Evolutionary conservation across 2,797 vertebrate genomes (phyloP).

Genomic region (Spinus pinus): DNA sequence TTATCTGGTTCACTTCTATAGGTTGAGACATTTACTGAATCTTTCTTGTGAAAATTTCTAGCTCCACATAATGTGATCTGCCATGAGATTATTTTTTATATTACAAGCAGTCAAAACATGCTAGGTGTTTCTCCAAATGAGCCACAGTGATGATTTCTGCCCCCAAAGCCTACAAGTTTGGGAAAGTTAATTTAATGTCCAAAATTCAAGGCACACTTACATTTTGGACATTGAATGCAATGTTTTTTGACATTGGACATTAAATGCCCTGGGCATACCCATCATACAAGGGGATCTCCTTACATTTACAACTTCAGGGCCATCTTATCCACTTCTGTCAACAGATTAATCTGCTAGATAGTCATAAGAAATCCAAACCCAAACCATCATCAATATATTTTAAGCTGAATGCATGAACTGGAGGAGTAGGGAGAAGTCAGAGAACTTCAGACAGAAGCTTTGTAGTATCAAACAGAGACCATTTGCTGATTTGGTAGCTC

Average conservation of each 20-base stretch:
- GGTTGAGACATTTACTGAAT: neutral
- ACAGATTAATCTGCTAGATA: neutral
- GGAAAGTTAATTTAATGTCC: neutral
- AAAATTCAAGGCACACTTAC: neutral
- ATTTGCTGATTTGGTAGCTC: neutral
- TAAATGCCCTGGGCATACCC: neutral
- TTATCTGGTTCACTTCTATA: neutral
- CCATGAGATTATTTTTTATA: neutral
- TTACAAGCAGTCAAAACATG: neutral
- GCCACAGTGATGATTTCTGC: neutral
- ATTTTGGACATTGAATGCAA: neutral
- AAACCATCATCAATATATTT: neutral
- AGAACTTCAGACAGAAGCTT: neutral
- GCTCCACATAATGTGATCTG: neutral
- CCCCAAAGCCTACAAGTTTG: neutral
- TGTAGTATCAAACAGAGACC: neutral
- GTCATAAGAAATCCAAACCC: neutral
- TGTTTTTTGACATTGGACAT: neutral
- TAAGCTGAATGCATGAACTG: neutral
- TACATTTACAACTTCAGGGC: neutral
- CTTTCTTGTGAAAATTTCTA: neutral
- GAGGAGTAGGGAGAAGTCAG: neutral
- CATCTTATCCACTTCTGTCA: neutral
- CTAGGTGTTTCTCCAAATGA: neutral
- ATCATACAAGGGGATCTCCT: neutral